Base-by-base conservation (phyloP, 2,797 vertebrate genomes). In the Rallus crepitans region DNA sequence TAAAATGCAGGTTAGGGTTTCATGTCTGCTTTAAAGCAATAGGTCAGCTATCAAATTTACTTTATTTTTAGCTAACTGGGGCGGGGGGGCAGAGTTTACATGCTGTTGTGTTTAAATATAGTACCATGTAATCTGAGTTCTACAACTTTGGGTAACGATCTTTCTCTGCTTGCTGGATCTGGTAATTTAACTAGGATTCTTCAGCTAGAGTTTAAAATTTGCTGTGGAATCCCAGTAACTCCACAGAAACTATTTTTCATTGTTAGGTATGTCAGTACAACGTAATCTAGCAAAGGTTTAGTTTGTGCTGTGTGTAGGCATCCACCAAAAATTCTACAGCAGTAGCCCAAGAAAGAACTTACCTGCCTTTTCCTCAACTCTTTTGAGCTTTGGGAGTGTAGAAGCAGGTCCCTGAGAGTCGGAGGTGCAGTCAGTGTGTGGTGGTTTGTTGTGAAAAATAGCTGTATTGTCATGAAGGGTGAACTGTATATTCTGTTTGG, bases 21-120 rank as follows among this genome's bases (percentile, higher is more conserved):
- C 33, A 1, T 65, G 72, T 37, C 5, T 80, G 70, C 89, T 90
- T 86, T n/a, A 45, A 77, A 89, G 82, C 50, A 65, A n/a, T 83
- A 86, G 75, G 60, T 57, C 90, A 72, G 78, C 75, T 90, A 87
- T 93, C 78, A 82, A 82, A 92, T 94, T 94, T 89, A 71, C 78
- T 96, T 92, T 97, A 96, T 96, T 96, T 97, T 95, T 96, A 95
- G 90, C 82, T 68, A 94, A 93, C 61, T 40, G 48, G 48, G 48
- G 50, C 14, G 48, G 12, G 24, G 59, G 76, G 69, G 39, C 53
- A 71, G 31, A 6, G 82, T 87, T 93, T 39, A 86, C 96, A 84
- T 89, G 53, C 77, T 93, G 83, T 40, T 70, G n/a, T 90, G 50
- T 80, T 92, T 95, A 96, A 96, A 95, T 92, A 93, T 89, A 87